phyloP scores from a whole-genome alignment of 1,140 invertebrate genomes.

The Augochlora pura region DNA sequence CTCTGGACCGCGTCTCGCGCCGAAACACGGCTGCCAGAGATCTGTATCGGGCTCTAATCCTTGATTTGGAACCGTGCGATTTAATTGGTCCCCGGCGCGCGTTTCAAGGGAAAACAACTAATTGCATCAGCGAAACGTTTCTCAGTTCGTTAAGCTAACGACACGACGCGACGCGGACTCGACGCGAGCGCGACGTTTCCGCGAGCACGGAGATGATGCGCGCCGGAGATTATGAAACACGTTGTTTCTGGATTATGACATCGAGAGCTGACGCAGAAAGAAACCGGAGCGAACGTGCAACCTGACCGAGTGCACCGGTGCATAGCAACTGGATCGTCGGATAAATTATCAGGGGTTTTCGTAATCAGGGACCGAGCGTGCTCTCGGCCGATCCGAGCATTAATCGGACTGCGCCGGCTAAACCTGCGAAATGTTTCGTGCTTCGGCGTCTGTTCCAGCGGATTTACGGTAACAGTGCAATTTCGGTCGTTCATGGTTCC shows the following conservation, averaged over 20 bases:
- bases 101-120: slow-evolving; percentile 31
- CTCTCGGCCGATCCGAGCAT: slow-evolving; percentile 7
- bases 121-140: slow-evolving; percentile 37
- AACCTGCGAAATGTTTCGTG: no score
- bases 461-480: no score
- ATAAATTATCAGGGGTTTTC: slow-evolving; percentile 42
- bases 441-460: no score
- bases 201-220: slow-evolving; percentile 7
- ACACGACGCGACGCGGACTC: not conserved
- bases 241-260: slow-evolving; percentile 37
- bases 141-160: slow-evolving; percentile 48
- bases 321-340: slow-evolving; percentile 35
- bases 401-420: no score
- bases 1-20: no score
- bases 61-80: slow-evolving; percentile 9
- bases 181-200: slow-evolving; percentile 2
- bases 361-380: slow-evolving; percentile 30
- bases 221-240: slow-evolving; percentile 29
- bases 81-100: not conserved
- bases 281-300: slow-evolving; percentile 26
- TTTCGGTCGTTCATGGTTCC: no score
- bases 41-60: not conserved
- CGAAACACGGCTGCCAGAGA: no score
- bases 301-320: slow-evolving; percentile 40
- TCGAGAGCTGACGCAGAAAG: not conserved